phyloP scores from a whole-genome alignment of 35 echinoderm and acorn worm genomes.

The Ophioderma brevispina region DNA sequence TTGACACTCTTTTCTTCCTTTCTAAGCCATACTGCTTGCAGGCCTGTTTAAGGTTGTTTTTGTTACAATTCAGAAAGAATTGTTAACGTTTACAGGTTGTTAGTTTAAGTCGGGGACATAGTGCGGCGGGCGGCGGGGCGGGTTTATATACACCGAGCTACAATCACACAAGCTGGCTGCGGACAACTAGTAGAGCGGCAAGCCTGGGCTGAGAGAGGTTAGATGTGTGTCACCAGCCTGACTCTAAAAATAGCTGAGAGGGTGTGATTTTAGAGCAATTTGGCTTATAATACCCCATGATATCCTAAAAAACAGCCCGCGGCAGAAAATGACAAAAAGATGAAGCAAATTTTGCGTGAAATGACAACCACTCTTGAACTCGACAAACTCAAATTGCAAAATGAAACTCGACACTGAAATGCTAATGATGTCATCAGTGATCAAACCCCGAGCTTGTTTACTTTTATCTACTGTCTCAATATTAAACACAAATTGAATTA shows the following conservation, averaged over 20 bases:
- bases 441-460: neutral
- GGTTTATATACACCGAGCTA: neutral
- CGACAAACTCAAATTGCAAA: conserved; percentile 3
- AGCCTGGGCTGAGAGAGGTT: neutral
- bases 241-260: conserved; percentile 6
- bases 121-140: neutral
- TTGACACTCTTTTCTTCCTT: neutral
- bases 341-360: conserved; percentile 4
- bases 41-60: neutral
- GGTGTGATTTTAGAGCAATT: conserved; percentile 13
- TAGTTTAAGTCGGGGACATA: conserved; percentile 1
- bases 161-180: neutral
- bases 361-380: neutral
- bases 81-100: neutral
- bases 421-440: conserved; percentile 5
- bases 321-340: neutral
- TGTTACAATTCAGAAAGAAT: neutral
- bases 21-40: neutral
- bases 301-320: neutral
- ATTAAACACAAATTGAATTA: conserved; percentile 6
- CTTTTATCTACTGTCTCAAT: conserved; percentile 1
- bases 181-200: neutral
- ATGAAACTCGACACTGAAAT: conserved; percentile 3
- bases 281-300: neutral
- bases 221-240: conserved; percentile 5